phyloP scores from a whole-genome alignment of 2,797 vertebrate genomes.

The Alosa sapidissima region DNA sequence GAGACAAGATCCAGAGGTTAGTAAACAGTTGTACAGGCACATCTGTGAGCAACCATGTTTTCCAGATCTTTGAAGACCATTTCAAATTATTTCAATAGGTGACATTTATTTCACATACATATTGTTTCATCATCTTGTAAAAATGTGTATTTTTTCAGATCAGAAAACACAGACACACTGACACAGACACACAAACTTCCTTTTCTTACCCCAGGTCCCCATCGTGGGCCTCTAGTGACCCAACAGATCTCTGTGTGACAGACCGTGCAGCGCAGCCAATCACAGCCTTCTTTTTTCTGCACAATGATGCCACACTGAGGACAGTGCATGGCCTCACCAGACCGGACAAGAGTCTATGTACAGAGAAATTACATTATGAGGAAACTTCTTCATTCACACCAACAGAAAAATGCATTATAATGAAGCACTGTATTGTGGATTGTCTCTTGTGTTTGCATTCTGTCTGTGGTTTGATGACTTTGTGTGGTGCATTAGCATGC shows the following conservation, averaged over 20 bases:
- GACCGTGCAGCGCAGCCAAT: conserved; percentile 83
- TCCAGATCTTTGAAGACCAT: not conserved
- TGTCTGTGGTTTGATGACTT: not conserved
- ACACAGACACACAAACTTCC: not conserved
- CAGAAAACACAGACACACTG: not conserved
- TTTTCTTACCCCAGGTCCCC: conserved; percentile 74
- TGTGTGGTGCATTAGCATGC: not conserved
- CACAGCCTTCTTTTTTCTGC: conserved; percentile 83
- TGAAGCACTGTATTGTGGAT: not conserved
- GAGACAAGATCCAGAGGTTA: not conserved
- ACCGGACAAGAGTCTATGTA: conserved; percentile 77
- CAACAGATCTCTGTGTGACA: conserved; percentile 86
- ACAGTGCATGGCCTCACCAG: conserved; percentile 81
- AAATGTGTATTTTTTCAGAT: too few species aligned
- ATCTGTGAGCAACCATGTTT: not conserved
- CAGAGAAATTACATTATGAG: not conserved
- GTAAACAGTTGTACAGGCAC: not conserved
- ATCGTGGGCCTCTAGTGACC: conserved; percentile 81
- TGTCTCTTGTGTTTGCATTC: not conserved
- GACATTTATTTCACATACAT: not conserved
- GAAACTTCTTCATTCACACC: not conserved
- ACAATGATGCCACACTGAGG: conserved; percentile 82
- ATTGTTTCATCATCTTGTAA: too few species aligned
- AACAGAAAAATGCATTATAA: not conserved
- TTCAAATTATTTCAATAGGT: not conserved